phyloP scores from a whole-genome alignment of 2,888 invertebrate genomes.

The Leucophenga maculata region DNA sequence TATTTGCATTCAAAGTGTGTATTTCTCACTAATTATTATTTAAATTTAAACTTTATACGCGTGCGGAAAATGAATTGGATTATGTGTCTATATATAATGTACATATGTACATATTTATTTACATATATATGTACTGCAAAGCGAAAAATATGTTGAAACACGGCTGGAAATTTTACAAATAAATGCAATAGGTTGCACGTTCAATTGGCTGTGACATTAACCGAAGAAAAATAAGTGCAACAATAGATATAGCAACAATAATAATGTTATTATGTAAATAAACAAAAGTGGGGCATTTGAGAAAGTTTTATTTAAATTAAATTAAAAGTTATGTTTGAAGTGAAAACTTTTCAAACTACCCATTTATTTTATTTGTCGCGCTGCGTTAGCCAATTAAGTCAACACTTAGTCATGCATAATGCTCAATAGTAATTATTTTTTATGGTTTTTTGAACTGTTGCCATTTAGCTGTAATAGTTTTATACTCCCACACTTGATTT shows the following conservation, averaged over 20 bases:
- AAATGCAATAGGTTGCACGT: too few relatives aligned
- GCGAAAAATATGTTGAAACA: too few relatives aligned
- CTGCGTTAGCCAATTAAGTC: slow-evolving; percentile 17
- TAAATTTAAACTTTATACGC: slow-evolving; percentile 60
- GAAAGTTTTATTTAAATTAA: too few relatives aligned
- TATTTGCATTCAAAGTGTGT: slow-evolving; percentile 53
- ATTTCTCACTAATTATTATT: slow-evolving; percentile 62
- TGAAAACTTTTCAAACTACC: background rate
- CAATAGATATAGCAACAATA: background rate
- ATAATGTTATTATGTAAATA: background rate
- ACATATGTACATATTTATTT: too few relatives aligned
- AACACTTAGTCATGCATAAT: slow-evolving; percentile 24
- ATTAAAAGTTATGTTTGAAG: too few relatives aligned
- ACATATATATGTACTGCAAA: too few relatives aligned
- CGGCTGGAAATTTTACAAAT: too few relatives aligned
- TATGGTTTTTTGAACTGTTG: slow-evolving; percentile 39
- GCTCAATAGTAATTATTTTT: slow-evolving; percentile 62
- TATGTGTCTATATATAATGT: background rate
- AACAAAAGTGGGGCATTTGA: too few relatives aligned
- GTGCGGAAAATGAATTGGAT: slow-evolving; percentile 17
- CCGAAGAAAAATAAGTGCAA: background rate
- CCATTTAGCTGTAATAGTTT: slow-evolving; percentile 5
- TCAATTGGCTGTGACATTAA: background rate
- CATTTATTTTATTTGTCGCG: background rate
- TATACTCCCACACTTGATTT: too few relatives aligned